Percentiles rank a stretch among this genome's conserved stretches.
Conservation (phyloP, 2,113 vertebrate species). For the Chiloscyllium plagiosum region DNA sequence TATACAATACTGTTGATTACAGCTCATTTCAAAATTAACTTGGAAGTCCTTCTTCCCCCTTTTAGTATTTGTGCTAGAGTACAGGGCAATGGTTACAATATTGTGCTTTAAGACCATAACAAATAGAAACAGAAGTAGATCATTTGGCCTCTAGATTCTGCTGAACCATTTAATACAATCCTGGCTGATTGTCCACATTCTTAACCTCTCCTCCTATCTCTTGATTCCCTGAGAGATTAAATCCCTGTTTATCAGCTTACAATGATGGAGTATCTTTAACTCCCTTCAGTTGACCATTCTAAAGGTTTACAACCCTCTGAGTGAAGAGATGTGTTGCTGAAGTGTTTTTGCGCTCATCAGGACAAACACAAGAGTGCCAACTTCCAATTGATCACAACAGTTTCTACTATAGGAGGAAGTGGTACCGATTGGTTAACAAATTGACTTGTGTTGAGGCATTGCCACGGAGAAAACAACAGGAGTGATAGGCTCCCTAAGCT, state of each 20-base stretch:
- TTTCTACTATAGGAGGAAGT: no score
- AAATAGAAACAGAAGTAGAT: not conserved
- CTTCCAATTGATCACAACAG: no score
- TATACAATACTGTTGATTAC: no score
- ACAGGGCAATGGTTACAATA: not conserved
- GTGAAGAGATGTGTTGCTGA: not conserved
- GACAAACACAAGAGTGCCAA: no score
- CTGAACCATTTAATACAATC: not conserved
- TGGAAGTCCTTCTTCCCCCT: not conserved
- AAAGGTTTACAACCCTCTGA: not conserved
- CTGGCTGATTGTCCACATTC: not conserved
- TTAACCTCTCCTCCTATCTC: not conserved
- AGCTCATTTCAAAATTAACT: not conserved
- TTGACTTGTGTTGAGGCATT: no score
- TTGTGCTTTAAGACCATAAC: not conserved
- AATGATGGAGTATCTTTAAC: not conserved
- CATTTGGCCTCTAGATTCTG: not conserved
- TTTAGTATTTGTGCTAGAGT: not conserved
- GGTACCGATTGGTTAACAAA: no score
- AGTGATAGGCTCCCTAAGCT: no score
- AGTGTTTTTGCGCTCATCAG: no score
- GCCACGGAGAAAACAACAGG: no score
- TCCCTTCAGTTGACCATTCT: not conserved
- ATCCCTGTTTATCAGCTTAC: not conserved
- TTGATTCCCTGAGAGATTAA: not conserved